A percentile compares a stretch with the other conserved stretches of the same genome.
Conservation (phyloP, 2,113 vertebrate genomes). For the Chelonoidis abingdonii region DNA sequence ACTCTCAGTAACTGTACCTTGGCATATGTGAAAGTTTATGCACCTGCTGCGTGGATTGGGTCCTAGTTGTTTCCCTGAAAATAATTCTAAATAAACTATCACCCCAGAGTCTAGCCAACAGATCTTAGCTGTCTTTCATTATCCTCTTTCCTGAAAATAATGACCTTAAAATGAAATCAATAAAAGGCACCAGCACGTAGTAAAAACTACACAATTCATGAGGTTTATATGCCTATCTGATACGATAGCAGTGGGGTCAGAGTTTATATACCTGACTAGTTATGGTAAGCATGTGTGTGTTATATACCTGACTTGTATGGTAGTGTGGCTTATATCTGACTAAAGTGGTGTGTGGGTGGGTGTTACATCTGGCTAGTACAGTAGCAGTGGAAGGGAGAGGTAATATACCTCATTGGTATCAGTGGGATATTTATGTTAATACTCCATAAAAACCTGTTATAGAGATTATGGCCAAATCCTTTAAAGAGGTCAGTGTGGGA, state of each 20-base stretch:
- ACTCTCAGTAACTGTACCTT: too few species aligned
- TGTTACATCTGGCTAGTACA: not conserved
- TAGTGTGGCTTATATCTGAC: not conserved
- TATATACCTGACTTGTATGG: not conserved
- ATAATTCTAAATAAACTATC: not conserved
- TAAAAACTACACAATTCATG: not conserved
- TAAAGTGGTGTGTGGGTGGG: not conserved
- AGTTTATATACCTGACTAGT: not conserved
- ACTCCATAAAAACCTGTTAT: not conserved
- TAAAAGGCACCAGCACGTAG: not conserved
- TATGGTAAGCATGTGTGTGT: not conserved
- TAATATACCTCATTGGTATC: not conserved
- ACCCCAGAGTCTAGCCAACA: not conserved
- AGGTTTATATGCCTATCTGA: not conserved
- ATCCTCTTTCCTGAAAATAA: not conserved
- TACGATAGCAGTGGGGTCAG: not conserved
- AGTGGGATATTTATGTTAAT: not conserved
- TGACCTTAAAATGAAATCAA: not conserved
- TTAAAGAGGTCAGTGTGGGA: not conserved
- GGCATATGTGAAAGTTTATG: not conserved
- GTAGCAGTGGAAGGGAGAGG: not conserved
- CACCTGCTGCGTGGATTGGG: not conserved
- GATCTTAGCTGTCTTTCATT: not conserved
- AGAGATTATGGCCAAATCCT: not conserved
- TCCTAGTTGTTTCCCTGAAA: not conserved